Evolutionary conservation across 2,888 invertebrate genomes (phyloP).

Genomic region (Oligia strigilis): DNA sequence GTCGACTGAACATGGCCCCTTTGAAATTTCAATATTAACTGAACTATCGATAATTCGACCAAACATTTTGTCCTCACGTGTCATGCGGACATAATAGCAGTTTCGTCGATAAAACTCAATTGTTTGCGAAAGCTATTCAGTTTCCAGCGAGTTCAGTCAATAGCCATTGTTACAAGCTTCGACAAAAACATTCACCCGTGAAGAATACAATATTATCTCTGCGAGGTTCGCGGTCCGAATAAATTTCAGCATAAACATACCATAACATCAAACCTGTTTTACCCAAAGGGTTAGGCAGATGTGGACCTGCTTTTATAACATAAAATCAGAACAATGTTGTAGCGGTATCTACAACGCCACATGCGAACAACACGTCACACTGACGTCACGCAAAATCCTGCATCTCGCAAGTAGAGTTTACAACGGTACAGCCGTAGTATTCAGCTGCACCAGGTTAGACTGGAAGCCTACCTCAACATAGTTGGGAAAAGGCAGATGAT

Average conservation of each 20-base stretch:
- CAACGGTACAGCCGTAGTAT: no score
- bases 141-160: slow-evolving; percentile 28
- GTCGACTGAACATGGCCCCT: neutral
- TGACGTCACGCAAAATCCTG: no score
- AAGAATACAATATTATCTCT: slow-evolving; percentile 27
- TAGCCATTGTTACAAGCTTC: slow-evolving; percentile 35
- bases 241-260: neutral
- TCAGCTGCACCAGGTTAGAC: no score
- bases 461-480: no score
- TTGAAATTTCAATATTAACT: neutral
- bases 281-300: no score
- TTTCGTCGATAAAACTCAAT: slow-evolving; percentile 22
- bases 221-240: neutral
- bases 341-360: no score
- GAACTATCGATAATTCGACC: slow-evolving; percentile 8
- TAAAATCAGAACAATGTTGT: no score
- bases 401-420: no score
- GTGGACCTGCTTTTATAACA: neutral
- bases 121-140: slow-evolving; percentile 33
- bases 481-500: no score
- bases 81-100: slow-evolving; percentile 5
- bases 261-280: neutral
- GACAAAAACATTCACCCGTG: slow-evolving; percentile 28
- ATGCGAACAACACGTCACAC: no score
- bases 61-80: neutral